Percentiles rank a stretch among this genome's conserved stretches.
These are phyloP conservation scores for Tipula unca DNA, from an alignment of 2,888 invertebrate species.

Conservation along the genomic window DNA sequence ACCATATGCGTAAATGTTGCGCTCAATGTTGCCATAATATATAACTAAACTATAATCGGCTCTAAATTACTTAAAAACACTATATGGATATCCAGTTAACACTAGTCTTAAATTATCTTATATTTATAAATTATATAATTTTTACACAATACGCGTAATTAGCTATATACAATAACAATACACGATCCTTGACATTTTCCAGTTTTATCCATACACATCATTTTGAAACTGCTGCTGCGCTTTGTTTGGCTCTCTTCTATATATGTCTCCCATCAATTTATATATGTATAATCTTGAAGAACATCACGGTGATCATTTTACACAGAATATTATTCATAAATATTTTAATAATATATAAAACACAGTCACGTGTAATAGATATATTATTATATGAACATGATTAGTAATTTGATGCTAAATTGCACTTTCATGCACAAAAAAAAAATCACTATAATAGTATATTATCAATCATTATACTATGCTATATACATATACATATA, in stretches of 20 bases:
- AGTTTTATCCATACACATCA: background rate
- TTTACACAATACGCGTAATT: too few species aligned
- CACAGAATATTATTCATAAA: background rate
- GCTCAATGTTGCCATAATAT: too few species aligned
- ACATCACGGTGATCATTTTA: background rate
- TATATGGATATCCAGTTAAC: too few species aligned
- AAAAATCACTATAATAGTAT: background rate
- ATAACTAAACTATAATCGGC: too few species aligned
- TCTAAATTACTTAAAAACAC: too few species aligned
- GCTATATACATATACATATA: background rate
- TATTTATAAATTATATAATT: background rate
- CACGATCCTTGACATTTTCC: background rate
- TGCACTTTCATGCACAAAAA: conserved; percentile 16
- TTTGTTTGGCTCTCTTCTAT: background rate
- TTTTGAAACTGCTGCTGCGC: background rate
- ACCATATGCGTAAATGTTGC: too few species aligned
- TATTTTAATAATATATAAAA: background rate
- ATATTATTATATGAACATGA: conserved; percentile 16
- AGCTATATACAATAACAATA: too few species aligned
- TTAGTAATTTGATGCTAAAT: conserved; percentile 24
- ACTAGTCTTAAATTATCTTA: too few species aligned
- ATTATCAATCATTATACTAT: background rate
- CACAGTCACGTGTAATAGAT: conserved; percentile 23
- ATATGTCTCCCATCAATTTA: too few species aligned
- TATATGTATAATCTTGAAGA: too few species aligned